Base-by-base conservation (phyloP, 2,888 invertebrate genomes). In the Machimus rusticus region DNA sequence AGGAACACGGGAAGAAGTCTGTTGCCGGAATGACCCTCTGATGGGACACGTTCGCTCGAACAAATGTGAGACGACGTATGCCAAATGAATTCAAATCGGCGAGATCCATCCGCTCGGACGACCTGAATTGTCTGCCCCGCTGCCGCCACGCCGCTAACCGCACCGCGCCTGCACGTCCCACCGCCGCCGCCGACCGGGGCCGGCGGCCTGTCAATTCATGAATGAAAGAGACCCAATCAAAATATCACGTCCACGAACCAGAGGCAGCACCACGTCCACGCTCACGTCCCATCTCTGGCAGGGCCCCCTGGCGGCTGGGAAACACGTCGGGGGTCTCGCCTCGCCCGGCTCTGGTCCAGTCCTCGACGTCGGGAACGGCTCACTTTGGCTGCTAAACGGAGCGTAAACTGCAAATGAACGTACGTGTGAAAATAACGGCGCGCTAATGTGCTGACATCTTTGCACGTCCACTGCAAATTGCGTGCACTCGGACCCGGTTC, bases 61-160 rank as follows among this genome's bases (percentile, higher is more conserved):
- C 87, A 87, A 88, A 88, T 88, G 88, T 87, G 86, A 86, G 86
- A 77, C 87, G 77, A 87, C 77, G 87, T 87, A 88, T 88, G 88
- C 88, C 88, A 85, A 88, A 86, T 88, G 88, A 88, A 88, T 88
- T 87, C 87, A 86, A 88, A 88, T 88, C 86, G 86, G 34, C 43
- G 46, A 77, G 55, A 79, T 86, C 74, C 78, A 86, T 87, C 86
- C 81, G 86, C 74, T 86, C 84, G 86, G 86, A 78, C 87, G 85
- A 88, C 86, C 87, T 88, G 81, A 55, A 87, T 86, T 86, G 81
- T 74, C 46, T 66, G 76, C 76, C 46, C 19, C n/a, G 51, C 76
- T 23, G 37, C 51, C 43, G 66, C 39, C 34, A 23, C 39, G 23
- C 34, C 74, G 57, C 74, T 84, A 84, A 84, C 66, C 57, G 39